Conservation (phyloP, 2,888 invertebrate species). For the Disparrhopalites patrizii region DNA sequence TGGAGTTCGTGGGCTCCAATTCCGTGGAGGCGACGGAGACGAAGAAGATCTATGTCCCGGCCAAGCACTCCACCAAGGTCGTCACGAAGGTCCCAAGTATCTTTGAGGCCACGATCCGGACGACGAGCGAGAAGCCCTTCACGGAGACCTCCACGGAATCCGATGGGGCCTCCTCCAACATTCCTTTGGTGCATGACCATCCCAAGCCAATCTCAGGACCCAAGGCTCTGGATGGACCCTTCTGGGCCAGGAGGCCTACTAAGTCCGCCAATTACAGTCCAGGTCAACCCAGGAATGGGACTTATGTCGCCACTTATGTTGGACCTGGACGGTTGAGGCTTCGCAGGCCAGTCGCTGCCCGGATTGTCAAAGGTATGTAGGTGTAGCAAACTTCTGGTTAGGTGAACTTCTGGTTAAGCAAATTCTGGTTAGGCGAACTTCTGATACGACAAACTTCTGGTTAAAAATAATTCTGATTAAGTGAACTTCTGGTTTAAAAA, state of each 20-base stretch:
- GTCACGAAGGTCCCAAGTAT: slow-evolving; percentile 16
- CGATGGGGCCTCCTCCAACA: slow-evolving; percentile 5
- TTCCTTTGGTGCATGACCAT: slow-evolving; percentile 26
- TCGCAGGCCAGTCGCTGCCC: slow-evolving; percentile 7
- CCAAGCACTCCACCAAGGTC: slow-evolving; percentile 31
- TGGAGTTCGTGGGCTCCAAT: slow-evolving; percentile 46
- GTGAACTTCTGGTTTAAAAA: no score
- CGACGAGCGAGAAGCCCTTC: background rate
- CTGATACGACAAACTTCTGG: no score
- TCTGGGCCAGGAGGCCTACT: slow-evolving; percentile 13
- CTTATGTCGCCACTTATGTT: slow-evolving; percentile 26
- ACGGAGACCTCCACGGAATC: slow-evolving; percentile 5
- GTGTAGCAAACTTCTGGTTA: no score
- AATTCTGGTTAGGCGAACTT: no score
- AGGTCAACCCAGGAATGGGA: slow-evolving; percentile 23
- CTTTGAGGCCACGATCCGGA: background rate
- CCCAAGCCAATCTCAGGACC: slow-evolving; percentile 2
- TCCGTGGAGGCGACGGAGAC: slow-evolving; percentile 33
- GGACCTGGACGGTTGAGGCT: slow-evolving; percentile 18
- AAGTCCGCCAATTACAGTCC: slow-evolving; percentile 1
- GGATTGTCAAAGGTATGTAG: slow-evolving; percentile 8
- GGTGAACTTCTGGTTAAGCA: no score
- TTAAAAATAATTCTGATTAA: no score
- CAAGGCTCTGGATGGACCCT: background rate
- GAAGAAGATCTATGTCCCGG: slow-evolving; percentile 27